A percentile compares a stretch with the other conserved stretches of the same genome.
Evolutionary conservation across 2,797 vertebrate species (phyloP).

Genomic region (Chelmon rostratus): DNA sequence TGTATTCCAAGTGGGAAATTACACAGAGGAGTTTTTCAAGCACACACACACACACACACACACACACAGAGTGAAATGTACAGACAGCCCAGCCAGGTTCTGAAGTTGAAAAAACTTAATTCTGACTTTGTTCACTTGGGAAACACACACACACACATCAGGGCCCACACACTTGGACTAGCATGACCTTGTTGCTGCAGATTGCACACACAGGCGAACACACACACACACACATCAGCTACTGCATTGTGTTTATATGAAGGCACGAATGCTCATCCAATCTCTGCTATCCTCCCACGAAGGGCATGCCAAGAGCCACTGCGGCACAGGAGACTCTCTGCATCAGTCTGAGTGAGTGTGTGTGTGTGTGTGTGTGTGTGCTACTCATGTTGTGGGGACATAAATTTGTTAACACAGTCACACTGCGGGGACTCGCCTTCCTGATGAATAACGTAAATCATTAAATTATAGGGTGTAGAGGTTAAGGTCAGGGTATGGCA

Average conservation of each 20-base stretch:
- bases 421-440: too few relatives aligned
- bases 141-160: slow-evolving; percentile 15
- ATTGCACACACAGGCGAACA: slow-evolving; percentile 27
- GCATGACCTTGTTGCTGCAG: slow-evolving; percentile 34
- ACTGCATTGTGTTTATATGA: slow-evolving; percentile 54
- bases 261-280: slow-evolving; percentile 37
- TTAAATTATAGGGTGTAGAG: too few relatives aligned
- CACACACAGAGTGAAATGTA: background rate
- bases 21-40: slow-evolving; percentile 16
- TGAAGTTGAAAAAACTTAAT: slow-evolving; percentile 29
- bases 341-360: slow-evolving; percentile 36
- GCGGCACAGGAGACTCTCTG: slow-evolving; percentile 59
- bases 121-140: slow-evolving; percentile 33
- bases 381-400: background rate
- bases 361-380: slow-evolving; percentile 24
- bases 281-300: slow-evolving; percentile 64
- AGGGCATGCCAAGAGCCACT: slow-evolving; percentile 61
- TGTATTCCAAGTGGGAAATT: slow-evolving; percentile 35
- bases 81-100: slow-evolving; percentile 8
- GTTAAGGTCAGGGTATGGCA: too few relatives aligned
- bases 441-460: too few relatives aligned
- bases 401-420: too few relatives aligned
- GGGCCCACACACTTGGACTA: slow-evolving; percentile 30
- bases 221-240: slow-evolving; percentile 31
- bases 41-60: slow-evolving; percentile 1